Evolutionary conservation across 2,797 vertebrate genomes (phyloP), one percentile per base, ranked within the genome.

Genomic region (Enteromius trimaculatus): DNA sequence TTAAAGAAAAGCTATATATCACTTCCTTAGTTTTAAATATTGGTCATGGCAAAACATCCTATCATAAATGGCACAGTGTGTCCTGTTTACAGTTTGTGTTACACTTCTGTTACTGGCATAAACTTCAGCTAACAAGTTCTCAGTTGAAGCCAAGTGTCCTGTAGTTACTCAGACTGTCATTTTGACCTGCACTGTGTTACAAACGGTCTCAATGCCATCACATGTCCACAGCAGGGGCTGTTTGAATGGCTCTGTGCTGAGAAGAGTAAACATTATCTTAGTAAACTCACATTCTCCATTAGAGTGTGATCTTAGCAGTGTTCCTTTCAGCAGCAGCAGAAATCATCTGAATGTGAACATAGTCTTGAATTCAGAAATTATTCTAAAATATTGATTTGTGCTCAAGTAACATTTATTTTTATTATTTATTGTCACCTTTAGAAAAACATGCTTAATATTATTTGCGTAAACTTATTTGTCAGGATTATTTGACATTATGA

Each of bases 231-330:
- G 49, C 83, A 80, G 76, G 31, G 17, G n/a, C 64, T 64, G 49
- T 80, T 44, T 75, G 9, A 68, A 23, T 79, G 53, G 55, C 42
- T 76, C 7, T 64, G 74, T 31, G 31, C 29, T 58, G 68, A 65
- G 58, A 72, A 79, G 75, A 70, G 51, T 74, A 82, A 85, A 79
- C 58, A 71, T 85, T 44, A 37, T 42, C 17, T 76, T 42, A 51
- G 42, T 21, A 75, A 34, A 34, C 62, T 79, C 55, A 7, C 68
- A 74, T 49, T 66, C 47, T 53, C 47, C 49, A 0, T 66, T n/a
- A 55, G 37, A 55, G 31, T 65, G 19, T 81, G 8, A n/a, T 80
- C 66, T 64, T 34, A 6, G 23, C 65, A 29, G 51, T 42, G 16
- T 55, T 47, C 13, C 19, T 37, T 65, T 64, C 26, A 26, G 70